A percentile compares a stretch with the other conserved stretches of the same genome.
phyloP scores from a whole-genome alignment of 1,140 invertebrate species.

The Scaptomyza hsui region DNA sequence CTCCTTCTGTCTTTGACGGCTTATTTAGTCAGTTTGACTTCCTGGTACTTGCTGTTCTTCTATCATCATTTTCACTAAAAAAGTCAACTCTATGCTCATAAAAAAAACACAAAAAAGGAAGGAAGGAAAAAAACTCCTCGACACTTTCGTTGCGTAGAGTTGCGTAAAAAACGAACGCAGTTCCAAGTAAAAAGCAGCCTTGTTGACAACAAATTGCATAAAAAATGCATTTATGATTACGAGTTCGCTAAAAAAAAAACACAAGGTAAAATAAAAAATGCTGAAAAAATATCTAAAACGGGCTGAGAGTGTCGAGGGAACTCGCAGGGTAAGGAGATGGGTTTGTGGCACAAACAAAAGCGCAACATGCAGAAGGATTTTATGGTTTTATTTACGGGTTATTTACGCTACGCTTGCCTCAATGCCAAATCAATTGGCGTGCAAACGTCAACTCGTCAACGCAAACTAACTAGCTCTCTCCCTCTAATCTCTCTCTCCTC shows the following conservation, averaged over 20 bases:
- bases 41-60: slow-evolving; percentile 39
- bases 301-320: slow-evolving; percentile 12
- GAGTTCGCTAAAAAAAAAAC: slow-evolving; percentile 56
- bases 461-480: slow-evolving; percentile 7
- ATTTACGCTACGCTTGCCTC: slow-evolving; percentile 58
- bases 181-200: slow-evolving; percentile 51
- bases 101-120: slow-evolving; percentile 44
- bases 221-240: slow-evolving; percentile 72
- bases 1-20: neutral
- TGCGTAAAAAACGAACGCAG: slow-evolving; percentile 77
- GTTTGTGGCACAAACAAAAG: slow-evolving; percentile 43
- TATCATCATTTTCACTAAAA: slow-evolving; percentile 64
- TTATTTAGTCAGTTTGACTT: slow-evolving; percentile 11
- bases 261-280: neutral
- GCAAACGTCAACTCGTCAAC: slow-evolving; percentile 69
- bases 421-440: slow-evolving; percentile 82
- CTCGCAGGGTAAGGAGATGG: slow-evolving; percentile 62
- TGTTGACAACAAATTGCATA: slow-evolving; percentile 79
- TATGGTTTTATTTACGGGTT: slow-evolving; percentile 83
- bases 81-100: slow-evolving; percentile 70
- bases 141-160: slow-evolving; percentile 58
- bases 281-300: slow-evolving; percentile 46
- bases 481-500: neutral
- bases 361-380: slow-evolving; percentile 82
- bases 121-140: slow-evolving; percentile 3